Conservation (phyloP, 2,113 vertebrate species). For the Vanacampus margaritifer region DNA sequence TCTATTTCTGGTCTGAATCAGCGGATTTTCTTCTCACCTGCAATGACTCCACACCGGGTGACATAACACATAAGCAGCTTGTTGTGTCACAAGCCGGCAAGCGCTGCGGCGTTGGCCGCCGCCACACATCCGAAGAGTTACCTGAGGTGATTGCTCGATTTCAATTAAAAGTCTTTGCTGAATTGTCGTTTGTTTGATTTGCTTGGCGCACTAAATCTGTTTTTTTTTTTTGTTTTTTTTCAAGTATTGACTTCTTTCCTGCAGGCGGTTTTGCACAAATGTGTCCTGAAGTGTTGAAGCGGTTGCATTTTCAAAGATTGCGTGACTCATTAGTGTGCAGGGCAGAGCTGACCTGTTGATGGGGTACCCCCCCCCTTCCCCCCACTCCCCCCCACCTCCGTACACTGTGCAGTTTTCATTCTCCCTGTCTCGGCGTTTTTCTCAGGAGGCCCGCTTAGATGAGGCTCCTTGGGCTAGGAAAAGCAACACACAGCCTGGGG, state of each 20-base stretch:
- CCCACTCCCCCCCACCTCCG: background rate
- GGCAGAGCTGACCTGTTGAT: constrained; percentile 18
- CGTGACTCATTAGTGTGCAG: constrained; percentile 42
- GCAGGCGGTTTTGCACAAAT: background rate
- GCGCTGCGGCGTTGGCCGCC: constrained; percentile 29
- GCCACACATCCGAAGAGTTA: constrained; percentile 16
- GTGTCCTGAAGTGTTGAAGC: background rate
- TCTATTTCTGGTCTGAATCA: constrained; percentile 2
- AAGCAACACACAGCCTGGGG: constrained; percentile 49
- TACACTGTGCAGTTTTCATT: constrained; percentile 23
- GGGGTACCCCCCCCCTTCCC: constrained; percentile 4
- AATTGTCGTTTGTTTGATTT: constrained; percentile 5
- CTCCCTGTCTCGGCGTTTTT: constrained; percentile 16
- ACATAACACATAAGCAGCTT: constrained; percentile 22
- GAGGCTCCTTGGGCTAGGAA: constrained; percentile 52
- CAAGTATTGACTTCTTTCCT: background rate
- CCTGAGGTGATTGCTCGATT: constrained; percentile 30
- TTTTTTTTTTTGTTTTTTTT: constrained; percentile 13
- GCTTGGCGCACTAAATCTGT: background rate
- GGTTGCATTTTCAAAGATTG: constrained; percentile 29
- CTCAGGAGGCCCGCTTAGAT: constrained; percentile 60
- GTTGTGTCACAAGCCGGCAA: constrained; percentile 18
- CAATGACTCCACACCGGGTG: constrained; percentile 17
- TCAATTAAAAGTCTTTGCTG: constrained; percentile 11
- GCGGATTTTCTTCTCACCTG: constrained; percentile 35